Conservation (phyloP, 2,797 vertebrate genomes). For the Nyctalus aviator region DNA sequence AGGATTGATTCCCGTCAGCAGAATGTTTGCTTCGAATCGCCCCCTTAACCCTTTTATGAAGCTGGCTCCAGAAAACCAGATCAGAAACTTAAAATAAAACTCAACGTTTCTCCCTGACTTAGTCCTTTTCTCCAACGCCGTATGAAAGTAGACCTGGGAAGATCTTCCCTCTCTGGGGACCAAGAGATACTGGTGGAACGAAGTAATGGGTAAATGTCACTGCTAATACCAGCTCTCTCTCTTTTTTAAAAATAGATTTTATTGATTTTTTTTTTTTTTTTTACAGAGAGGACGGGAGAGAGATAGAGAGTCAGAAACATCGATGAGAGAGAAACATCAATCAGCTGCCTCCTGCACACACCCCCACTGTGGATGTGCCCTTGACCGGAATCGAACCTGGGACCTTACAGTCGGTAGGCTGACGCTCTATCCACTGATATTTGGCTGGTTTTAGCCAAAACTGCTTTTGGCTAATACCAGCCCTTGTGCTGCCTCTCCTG, state of each 20-base stretch:
- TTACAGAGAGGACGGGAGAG: too few relatives aligned
- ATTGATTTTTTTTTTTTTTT: too few relatives aligned
- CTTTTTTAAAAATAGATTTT: too few relatives aligned
- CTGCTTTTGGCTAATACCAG: not conserved
- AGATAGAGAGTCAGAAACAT: too few relatives aligned
- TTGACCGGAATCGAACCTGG: too few relatives aligned
- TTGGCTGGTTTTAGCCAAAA: too few relatives aligned
- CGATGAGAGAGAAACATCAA: too few relatives aligned
- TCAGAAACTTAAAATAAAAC: not conserved
- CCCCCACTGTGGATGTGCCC: too few relatives aligned
- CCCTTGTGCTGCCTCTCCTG: not conserved
- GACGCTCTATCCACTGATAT: too few relatives aligned
- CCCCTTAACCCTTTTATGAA: not conserved
- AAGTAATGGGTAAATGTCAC: not conserved
- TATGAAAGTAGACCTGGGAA: not conserved
- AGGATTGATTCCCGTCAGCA: slow-evolving; percentile 4
- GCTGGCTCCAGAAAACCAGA: not conserved
- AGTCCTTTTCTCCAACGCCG: not conserved
- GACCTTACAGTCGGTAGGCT: too few relatives aligned
- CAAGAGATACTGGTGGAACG: not conserved
- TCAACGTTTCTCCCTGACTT: not conserved
- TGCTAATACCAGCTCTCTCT: not conserved
- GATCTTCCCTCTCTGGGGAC: not conserved
- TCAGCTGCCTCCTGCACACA: too few relatives aligned
- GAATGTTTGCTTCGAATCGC: not conserved